Base-by-base conservation (phyloP, 2,113 vertebrate species). In the Bubo blakistoni region DNA sequence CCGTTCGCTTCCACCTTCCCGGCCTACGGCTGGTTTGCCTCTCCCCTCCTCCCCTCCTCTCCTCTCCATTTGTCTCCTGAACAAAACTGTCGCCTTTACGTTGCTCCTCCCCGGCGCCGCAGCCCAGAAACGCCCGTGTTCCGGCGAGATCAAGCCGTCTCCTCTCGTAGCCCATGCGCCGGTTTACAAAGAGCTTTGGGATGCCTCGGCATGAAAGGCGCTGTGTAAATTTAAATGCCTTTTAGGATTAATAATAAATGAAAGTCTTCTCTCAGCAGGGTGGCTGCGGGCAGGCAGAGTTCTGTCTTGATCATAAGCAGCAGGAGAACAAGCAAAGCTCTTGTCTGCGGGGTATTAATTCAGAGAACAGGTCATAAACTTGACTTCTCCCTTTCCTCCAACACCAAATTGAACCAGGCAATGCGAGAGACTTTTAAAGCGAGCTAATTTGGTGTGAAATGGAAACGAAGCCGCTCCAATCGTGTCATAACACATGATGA, bases 401-500 rank as follows among this genome's bases (percentile, higher is more conserved):
- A 7, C 9, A 15, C 30, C 22, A 1, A 17, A 13, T 36, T 21
- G 69, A 40, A 17, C 19, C 24, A 1, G n/a, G 46, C 27, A 6
- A 10, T 1, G 55, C 4, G 11, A 36, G 54, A 34, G 57, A 5
- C 18, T 10, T 58, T 36, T 13, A 4, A 40, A 63, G 26, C 1
- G 38, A 81, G 62, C 42, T 38, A 11, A 30, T 54, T 26, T 4
- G 32, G 20, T 34, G 55, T 21, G 63, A 74, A 55, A 40, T 30
- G 54, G 59, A 55, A 69, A 76, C 16, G 2, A 27, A 63, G 70
- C 77, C 12, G 16, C 77, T 55, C 29, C 9, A n/a, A 16, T 55
- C 25, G 1, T 13, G 20, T 74, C 54, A 2, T 10, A 13, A 25
- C 1, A 5, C 40, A 2, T 8, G 34, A 16, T 8, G 51, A 69